A percentile compares a stretch with the other conserved stretches of the same genome.
Evolutionary conservation across 2,113 vertebrate genomes (phyloP).

Genomic region (Pluvianellus socialis): DNA sequence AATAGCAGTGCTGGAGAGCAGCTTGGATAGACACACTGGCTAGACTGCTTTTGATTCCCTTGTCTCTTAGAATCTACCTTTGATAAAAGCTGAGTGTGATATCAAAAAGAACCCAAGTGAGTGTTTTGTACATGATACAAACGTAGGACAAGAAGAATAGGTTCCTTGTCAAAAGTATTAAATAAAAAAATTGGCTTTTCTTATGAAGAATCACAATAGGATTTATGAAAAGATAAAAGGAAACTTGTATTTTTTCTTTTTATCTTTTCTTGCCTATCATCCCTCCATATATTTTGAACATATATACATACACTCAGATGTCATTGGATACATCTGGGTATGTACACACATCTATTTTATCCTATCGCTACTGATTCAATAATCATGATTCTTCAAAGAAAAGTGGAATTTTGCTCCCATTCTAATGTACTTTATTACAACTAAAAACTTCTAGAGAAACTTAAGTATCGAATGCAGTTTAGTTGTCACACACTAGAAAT

Average conservation of each 20-base stretch:
- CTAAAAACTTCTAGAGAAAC: not conserved
- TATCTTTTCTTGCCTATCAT: not conserved
- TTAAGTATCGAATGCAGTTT: not conserved
- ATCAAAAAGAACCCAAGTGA: not conserved
- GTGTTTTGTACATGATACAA: not conserved
- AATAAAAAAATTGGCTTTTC: not conserved
- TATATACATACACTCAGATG: not conserved
- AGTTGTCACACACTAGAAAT: not conserved
- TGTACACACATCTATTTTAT: not conserved
- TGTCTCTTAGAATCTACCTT: not conserved
- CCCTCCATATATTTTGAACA: not conserved
- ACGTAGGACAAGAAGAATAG: not conserved
- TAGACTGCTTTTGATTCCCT: not conserved
- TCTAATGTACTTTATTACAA: not conserved
- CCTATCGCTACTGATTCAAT: not conserved
- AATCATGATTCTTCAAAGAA: not conserved
- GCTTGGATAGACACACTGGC: not conserved
- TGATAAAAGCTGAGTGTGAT: fast-evolving
- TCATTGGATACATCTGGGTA: not conserved
- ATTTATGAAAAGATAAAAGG: not conserved
- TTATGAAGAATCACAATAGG: not conserved
- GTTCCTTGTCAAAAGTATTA: not conserved
- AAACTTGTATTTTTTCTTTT: not conserved
- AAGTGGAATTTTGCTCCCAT: not conserved
- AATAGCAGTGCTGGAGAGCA: not conserved